Base-by-base conservation (phyloP, 2,888 invertebrate genomes). In the Cantharis nigra region DNA sequence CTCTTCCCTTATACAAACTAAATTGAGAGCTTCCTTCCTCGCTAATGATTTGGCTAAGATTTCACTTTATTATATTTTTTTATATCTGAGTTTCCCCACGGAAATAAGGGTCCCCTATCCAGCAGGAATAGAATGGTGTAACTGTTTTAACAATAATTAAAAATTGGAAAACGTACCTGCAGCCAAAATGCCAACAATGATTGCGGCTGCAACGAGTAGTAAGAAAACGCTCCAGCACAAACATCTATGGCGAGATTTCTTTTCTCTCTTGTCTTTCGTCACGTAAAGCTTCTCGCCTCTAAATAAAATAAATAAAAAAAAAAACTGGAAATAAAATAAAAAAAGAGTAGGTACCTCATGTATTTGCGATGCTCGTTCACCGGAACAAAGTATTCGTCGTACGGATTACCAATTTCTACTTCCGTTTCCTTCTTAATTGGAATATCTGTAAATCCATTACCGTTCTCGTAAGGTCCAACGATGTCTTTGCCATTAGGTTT, bases 291-390 rank as follows among this genome's bases (percentile, higher is more conserved):
- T 70, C 20, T 70, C 33, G 5, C 33, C 33, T 62, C 62, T 70
- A 33, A 81, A 81, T 73, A 81, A 82, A n/a, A 18, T 16, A 10
- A 84, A 49, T 67, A 30, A 28, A 23, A 14, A 63, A 64, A 0
- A 14, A 63, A 64, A 0, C 3, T 67, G 11, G 16, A 63, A 2
- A 49, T n/a, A 49, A 49, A 49, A 9, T 64, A 71, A 49, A 28
- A 72, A 18, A 72, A 7, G 63, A 90, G 89, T n/a, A n/a, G n/a
- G n/a, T 87, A 95, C 95, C 95, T 94, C 91, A 95, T 95, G 87
- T 93, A 95, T 89, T 96, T 96, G 86, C 93, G 92, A 88, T 95
- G 95, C 86, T 95, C 94, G 86, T 96, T 95, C 80, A 96, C 95
- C 30, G 95, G 95, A 79, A 96, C 95, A 87, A 95, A 95, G 88